phyloP scores from a whole-genome alignment of 2,888 invertebrate species.

The Erebia epiphron region DNA sequence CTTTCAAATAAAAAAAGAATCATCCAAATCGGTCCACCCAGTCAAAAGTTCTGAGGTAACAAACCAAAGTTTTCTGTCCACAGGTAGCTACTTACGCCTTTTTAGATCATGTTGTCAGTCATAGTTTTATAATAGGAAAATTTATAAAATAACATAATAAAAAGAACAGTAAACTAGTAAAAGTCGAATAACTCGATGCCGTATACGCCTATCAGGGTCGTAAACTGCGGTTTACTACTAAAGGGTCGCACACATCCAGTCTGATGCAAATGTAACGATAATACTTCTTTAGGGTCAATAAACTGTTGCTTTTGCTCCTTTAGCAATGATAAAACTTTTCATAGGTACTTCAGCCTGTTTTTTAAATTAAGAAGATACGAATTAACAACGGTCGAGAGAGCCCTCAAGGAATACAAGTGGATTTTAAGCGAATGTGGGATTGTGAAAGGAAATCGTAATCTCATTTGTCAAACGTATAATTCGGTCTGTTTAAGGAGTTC shows the following conservation, averaged over 20 bases:
- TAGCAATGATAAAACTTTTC: slow-evolving; percentile 64
- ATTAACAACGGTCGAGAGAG: too few species aligned
- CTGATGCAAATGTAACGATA: slow-evolving; percentile 79
- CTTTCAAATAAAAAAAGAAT: too few species aligned
- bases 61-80: neutral
- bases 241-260: slow-evolving; percentile 58
- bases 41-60: too few species aligned
- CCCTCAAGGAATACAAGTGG: too few species aligned
- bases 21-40: too few species aligned
- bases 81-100: neutral
- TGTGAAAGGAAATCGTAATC: too few species aligned
- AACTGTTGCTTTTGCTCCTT: slow-evolving; percentile 76
- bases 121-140: neutral
- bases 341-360: too few species aligned
- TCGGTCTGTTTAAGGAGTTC: too few species aligned
- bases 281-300: slow-evolving; percentile 78
- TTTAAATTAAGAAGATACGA: neutral
- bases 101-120: too few species aligned
- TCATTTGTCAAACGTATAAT: too few species aligned
- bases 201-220: slow-evolving; percentile 55
- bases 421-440: too few species aligned
- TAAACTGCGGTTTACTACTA: slow-evolving; percentile 63
- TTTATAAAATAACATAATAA: neutral
- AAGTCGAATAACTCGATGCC: slow-evolving; percentile 20
- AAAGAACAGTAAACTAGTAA: slow-evolving; percentile 15